phyloP scores from a whole-genome alignment of 2,113 vertebrate species.

The Rhabdomys dilectus region DNA sequence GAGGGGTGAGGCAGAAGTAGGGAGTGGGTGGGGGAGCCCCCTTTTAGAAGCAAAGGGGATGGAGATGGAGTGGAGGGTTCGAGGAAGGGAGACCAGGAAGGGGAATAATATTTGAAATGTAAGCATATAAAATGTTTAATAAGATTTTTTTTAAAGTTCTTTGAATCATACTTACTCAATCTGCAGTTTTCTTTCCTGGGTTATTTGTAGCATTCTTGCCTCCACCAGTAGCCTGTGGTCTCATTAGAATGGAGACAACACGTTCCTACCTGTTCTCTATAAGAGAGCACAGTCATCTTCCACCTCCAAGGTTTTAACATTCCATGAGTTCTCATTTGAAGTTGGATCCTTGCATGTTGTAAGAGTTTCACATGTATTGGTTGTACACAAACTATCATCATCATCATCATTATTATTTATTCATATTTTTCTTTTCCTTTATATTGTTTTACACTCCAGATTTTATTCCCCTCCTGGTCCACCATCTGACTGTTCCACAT shows the following conservation, averaged over 20 bases:
- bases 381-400: neutral
- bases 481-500: too few relatives aligned
- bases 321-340: neutral
- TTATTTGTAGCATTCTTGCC: neutral
- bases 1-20: too few relatives aligned
- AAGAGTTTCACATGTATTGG: neutral
- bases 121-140: too few relatives aligned
- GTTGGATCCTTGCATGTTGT: neutral
- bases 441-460: too few relatives aligned
- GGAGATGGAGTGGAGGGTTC: too few relatives aligned
- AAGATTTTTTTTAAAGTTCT: neutral
- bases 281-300: neutral
- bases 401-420: too few relatives aligned
- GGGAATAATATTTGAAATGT: too few relatives aligned
- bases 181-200: neutral
- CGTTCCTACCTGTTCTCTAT: neutral
- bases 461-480: too few relatives aligned
- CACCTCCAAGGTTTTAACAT: neutral
- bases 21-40: too few relatives aligned
- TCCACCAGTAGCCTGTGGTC: slow-evolving; percentile 2
- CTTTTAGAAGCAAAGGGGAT: too few relatives aligned
- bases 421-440: too few relatives aligned
- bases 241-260: neutral
- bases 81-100: too few relatives aligned
- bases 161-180: neutral